phyloP scores from a whole-genome alignment of 2,113 vertebrate genomes.

The Monopterus albus region DNA sequence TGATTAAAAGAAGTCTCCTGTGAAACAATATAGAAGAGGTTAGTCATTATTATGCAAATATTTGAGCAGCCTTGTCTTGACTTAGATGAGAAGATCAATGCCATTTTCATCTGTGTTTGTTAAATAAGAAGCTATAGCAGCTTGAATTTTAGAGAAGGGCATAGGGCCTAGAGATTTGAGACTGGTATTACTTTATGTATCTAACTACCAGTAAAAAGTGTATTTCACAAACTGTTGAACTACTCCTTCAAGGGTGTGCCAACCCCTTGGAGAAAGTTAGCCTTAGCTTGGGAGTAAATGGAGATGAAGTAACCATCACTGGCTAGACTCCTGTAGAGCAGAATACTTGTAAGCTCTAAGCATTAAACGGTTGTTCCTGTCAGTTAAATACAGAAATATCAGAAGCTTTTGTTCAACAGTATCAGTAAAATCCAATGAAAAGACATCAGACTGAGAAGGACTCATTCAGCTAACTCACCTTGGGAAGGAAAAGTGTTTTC shows the following conservation, averaged over 20 bases:
- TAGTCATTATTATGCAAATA: too few relatives aligned
- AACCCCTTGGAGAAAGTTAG: neutral
- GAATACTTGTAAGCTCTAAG: neutral
- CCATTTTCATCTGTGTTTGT: too few relatives aligned
- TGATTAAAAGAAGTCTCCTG: too few relatives aligned
- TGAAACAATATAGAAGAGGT: too few relatives aligned
- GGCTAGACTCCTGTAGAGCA: neutral
- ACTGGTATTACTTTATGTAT: neutral
- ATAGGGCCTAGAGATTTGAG: too few relatives aligned
- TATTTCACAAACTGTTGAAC: too few relatives aligned
- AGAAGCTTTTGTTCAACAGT: neutral
- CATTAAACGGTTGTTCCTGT: neutral
- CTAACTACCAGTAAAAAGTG: neutral
- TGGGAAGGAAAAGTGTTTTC: slow-evolving; percentile 41
- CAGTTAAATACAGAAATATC: slow-evolving; percentile 14
- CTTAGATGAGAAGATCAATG: too few relatives aligned
- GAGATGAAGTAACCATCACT: neutral
- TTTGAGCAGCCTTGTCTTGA: too few relatives aligned
- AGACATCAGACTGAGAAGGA: slow-evolving; percentile 22
- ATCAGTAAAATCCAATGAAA: slow-evolving; percentile 33
- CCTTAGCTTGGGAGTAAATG: neutral
- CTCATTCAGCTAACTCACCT: slow-evolving; percentile 40
- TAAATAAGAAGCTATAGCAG: too few relatives aligned
- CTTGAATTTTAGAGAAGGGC: too few relatives aligned
- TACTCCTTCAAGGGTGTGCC: neutral